Percentiles rank a stretch among this genome's conserved stretches.
phyloP scores from a whole-genome alignment of 2,113 vertebrate species.

The Chionodraco myersi region DNA sequence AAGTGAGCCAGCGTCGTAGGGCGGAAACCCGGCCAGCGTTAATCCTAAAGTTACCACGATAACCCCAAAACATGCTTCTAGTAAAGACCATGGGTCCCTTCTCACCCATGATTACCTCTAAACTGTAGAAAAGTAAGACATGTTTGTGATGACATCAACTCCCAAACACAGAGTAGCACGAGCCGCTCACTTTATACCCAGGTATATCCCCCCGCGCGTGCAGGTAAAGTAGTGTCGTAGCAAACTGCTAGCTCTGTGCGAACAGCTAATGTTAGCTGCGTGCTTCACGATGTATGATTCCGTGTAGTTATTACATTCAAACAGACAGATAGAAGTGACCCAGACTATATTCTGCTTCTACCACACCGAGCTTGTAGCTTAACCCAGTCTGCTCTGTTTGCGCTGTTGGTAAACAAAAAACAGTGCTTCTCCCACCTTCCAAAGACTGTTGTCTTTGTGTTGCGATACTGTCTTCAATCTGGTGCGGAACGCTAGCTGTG shows the following conservation, averaged over 20 bases:
- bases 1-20: no score
- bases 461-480: background rate
- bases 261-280: background rate
- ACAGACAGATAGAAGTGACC: no score
- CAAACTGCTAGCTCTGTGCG: background rate
- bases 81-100: no score
- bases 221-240: no score
- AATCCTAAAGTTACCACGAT: no score
- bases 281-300: background rate
- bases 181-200: background rate
- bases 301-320: no score
- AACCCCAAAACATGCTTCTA: no score
- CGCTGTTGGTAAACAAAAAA: fast-evolving
- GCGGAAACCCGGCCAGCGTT: no score
- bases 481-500: background rate
- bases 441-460: background rate
- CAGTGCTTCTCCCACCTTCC: background rate
- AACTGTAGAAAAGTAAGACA: background rate
- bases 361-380: background rate
- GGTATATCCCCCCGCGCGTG: background rate
- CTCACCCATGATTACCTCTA: fast-evolving
- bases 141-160: background rate
- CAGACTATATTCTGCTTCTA: no score
- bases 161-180: background rate
- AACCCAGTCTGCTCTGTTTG: background rate